phyloP scores from a whole-genome alignment of 2,888 invertebrate species.

The Macaria notata region DNA sequence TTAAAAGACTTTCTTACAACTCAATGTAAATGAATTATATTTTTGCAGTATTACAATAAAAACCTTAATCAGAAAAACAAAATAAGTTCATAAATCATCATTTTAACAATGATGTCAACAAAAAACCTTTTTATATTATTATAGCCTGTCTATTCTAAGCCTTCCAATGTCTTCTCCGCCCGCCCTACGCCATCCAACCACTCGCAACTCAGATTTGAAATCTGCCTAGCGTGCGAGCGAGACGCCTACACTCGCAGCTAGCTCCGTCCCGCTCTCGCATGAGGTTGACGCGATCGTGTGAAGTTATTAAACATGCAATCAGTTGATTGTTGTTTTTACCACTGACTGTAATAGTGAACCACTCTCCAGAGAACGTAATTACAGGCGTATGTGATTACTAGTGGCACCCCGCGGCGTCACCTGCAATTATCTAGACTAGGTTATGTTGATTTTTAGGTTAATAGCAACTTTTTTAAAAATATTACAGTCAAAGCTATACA shows the following conservation, averaged over 20 bases:
- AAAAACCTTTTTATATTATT: slow-evolving; percentile 8
- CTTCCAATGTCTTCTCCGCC: slow-evolving; percentile 46
- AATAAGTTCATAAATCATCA: too few relatives aligned
- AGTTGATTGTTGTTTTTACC: slow-evolving; percentile 71
- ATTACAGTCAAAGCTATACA: too few relatives aligned
- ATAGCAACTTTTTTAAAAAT: too few relatives aligned
- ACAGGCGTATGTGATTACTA: slow-evolving; percentile 31
- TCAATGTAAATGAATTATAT: too few relatives aligned
- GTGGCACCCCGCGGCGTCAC: too few relatives aligned
- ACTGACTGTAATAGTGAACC: slow-evolving; percentile 55
- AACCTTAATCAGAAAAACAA: too few relatives aligned
- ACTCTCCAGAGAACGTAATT: slow-evolving; percentile 61
- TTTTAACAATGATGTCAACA: too few relatives aligned
- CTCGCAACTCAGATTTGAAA: slow-evolving; percentile 67
- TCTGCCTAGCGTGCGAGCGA: slow-evolving; percentile 48
- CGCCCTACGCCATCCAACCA: slow-evolving; percentile 65
- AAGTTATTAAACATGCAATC: slow-evolving; percentile 75
- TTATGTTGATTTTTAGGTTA: too few relatives aligned
- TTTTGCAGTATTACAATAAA: too few relatives aligned
- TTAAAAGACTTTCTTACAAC: too few relatives aligned
- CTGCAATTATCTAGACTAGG: too few relatives aligned
- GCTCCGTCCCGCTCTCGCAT: slow-evolving; percentile 45
- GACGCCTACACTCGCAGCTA: slow-evolving; percentile 37
- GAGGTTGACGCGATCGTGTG: slow-evolving; percentile 49
- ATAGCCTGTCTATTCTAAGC: slow-evolving; percentile 32